phyloP scores from a whole-genome alignment of 2,797 vertebrate species.

The Eurystomus glaucurus region DNA sequence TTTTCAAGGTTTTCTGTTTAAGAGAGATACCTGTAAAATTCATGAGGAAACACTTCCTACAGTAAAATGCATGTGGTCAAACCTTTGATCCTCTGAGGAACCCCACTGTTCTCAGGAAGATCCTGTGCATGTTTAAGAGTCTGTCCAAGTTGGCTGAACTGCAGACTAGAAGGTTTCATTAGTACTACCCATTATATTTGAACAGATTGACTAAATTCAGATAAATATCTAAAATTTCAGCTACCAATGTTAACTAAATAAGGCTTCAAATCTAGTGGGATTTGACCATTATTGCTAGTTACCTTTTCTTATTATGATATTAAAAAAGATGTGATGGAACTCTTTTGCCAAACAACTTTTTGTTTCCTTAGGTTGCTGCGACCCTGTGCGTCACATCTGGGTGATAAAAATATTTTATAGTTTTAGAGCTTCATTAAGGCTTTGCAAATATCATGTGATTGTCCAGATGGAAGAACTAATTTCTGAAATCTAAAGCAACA shows the following conservation, averaged over 20 bases:
- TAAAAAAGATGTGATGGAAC: not conserved
- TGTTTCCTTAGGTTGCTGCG: not conserved
- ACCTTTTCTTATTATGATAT: not conserved
- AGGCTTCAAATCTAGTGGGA: not conserved
- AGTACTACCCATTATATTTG: not conserved
- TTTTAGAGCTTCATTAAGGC: not conserved
- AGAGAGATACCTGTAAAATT: not conserved
- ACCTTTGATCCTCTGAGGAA: not conserved
- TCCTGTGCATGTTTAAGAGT: not conserved
- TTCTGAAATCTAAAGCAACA: not conserved
- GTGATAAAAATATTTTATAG: not conserved
- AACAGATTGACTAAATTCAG: not conserved
- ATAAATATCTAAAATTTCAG: not conserved
- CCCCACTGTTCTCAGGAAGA: not conserved
- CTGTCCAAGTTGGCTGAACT: not conserved
- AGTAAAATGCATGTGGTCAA: not conserved
- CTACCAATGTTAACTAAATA: not conserved
- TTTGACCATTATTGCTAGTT: not conserved
- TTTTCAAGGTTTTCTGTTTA: conserved; percentile 3
- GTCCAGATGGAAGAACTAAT: not conserved
- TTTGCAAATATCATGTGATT: not conserved
- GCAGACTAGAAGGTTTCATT: not conserved
- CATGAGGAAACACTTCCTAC: not conserved
- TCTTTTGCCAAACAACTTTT: not conserved
- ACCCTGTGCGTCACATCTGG: not conserved